These are phyloP conservation scores for Neolamprologus caudopunctatus DNA, from an alignment of 2,113 vertebrate species.

Conservation along the genomic window DNA sequence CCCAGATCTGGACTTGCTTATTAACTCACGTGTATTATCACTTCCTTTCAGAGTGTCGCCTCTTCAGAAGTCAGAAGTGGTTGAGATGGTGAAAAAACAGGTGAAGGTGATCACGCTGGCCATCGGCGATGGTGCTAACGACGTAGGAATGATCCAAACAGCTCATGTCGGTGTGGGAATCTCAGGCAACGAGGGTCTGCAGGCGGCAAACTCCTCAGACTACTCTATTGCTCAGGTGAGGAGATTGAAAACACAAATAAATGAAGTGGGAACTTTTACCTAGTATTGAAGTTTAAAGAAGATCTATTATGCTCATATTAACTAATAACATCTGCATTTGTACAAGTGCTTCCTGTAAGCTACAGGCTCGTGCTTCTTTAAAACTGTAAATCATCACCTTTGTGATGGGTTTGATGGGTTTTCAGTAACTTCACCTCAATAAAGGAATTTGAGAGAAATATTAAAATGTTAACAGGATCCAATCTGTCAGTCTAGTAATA, in stretches of 20 bases:
- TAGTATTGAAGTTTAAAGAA: not conserved
- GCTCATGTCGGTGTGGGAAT: constrained; percentile 97
- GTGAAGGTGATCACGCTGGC: constrained; percentile 95
- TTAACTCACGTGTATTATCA: not conserved
- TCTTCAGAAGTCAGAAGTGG: constrained; percentile 98
- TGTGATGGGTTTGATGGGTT: not conserved
- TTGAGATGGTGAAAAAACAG: constrained; percentile 99
- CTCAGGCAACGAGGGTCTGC: constrained; percentile 94
- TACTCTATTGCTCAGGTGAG: constrained; percentile 97
- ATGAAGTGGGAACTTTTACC: not conserved
- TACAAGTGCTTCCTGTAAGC: not conserved
- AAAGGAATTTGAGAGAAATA: not conserved
- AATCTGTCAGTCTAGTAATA: not conserved
- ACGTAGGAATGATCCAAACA: constrained; percentile 98
- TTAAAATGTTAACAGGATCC: rapidly evolving
- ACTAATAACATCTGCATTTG: not conserved
- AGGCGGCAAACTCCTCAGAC: constrained; percentile 97
- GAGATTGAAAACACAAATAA: not conserved
- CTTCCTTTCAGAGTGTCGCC: constrained; percentile 84
- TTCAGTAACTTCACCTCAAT: not conserved
- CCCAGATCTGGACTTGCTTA: not conserved
- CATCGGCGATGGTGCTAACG: constrained; percentile 94
- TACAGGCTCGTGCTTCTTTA: not conserved
- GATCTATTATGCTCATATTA: not conserved
- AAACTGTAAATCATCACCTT: not conserved